Evolutionary conservation across 2,113 vertebrate genomes (phyloP).

Genomic region (Xenopus tropicalis): DNA sequence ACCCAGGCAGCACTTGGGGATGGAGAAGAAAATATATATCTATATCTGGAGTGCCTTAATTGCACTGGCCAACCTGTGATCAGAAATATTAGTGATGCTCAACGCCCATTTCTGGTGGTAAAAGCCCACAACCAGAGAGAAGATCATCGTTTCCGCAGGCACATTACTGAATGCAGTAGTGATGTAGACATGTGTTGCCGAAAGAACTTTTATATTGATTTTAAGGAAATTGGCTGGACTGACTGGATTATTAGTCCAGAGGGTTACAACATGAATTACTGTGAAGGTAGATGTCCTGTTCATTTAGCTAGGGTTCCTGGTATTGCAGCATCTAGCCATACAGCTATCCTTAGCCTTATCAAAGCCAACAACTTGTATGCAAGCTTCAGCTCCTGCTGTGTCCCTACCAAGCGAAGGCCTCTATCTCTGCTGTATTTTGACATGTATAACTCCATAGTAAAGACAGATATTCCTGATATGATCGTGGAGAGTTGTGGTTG

Average conservation of each 20-base stretch:
- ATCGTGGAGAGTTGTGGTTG: slow-evolving; percentile 86
- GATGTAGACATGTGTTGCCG: slow-evolving; percentile 77
- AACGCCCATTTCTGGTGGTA: slow-evolving; percentile 74
- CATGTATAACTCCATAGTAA: slow-evolving; percentile 76
- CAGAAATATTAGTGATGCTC: slow-evolving; percentile 28
- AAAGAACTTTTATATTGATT: slow-evolving; percentile 80
- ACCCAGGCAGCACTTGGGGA: background rate
- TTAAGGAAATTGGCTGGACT: slow-evolving; percentile 72
- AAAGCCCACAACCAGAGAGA: slow-evolving; percentile 66
- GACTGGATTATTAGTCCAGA: slow-evolving; percentile 88
- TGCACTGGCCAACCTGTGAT: slow-evolving; percentile 16
- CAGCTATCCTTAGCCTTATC: slow-evolving; percentile 77
- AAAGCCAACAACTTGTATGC: slow-evolving; percentile 80
- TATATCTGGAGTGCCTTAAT: slow-evolving; percentile 16
- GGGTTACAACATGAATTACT: slow-evolving; percentile 87
- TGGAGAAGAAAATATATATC: slow-evolving; percentile 22
- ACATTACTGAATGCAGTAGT: slow-evolving; percentile 69
- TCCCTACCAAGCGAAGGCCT: slow-evolving; percentile 70
- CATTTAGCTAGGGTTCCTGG: slow-evolving; percentile 80
- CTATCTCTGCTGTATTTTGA: slow-evolving; percentile 83
- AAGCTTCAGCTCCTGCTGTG: slow-evolving; percentile 72
- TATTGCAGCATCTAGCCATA: slow-evolving; percentile 83
- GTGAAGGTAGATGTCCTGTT: slow-evolving; percentile 79
- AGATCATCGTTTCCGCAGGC: slow-evolving; percentile 57
- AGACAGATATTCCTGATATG: slow-evolving; percentile 82